These are phyloP conservation scores for Acanthisitta chloris DNA, from an alignment of 2,113 vertebrate species.

Conservation along the genomic window DNA sequence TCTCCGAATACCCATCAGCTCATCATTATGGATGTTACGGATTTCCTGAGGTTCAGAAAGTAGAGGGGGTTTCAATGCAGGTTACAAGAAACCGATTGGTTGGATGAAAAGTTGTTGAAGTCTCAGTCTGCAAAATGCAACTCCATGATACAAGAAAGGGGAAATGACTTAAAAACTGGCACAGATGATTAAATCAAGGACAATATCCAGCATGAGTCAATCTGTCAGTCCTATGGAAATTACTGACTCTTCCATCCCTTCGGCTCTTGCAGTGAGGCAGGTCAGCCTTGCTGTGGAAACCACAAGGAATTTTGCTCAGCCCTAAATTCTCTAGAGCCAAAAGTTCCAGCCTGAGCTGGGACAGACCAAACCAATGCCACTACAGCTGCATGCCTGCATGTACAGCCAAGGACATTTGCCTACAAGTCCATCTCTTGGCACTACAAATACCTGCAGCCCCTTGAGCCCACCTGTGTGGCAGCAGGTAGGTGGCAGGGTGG, in stretches of 20 bases:
- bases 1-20: constrained; percentile 93
- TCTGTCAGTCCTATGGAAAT: background rate
- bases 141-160: background rate
- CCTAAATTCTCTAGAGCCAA: background rate
- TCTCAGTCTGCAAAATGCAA: background rate
- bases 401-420: background rate
- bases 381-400: background rate
- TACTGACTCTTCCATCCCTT: background rate
- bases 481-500: background rate
- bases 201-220: background rate
- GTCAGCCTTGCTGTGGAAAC: background rate
- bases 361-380: background rate
- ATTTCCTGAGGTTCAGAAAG: constrained; percentile 85
- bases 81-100: background rate
- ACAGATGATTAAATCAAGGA: background rate
- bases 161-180: background rate
- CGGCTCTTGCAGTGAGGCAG: background rate
- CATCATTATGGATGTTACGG: constrained; percentile 94
- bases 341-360: background rate
- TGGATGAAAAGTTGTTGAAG: background rate
- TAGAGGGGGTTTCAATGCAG: background rate
- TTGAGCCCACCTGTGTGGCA: background rate
- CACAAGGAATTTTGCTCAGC: background rate
- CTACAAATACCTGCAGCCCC: background rate
- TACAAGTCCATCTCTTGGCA: background rate